A percentile compares a stretch with the other conserved stretches of the same genome.
These are phyloP conservation scores for Anthrax anthrax DNA, from an alignment of 2,888 invertebrate genomes.

Conservation along the genomic window DNA sequence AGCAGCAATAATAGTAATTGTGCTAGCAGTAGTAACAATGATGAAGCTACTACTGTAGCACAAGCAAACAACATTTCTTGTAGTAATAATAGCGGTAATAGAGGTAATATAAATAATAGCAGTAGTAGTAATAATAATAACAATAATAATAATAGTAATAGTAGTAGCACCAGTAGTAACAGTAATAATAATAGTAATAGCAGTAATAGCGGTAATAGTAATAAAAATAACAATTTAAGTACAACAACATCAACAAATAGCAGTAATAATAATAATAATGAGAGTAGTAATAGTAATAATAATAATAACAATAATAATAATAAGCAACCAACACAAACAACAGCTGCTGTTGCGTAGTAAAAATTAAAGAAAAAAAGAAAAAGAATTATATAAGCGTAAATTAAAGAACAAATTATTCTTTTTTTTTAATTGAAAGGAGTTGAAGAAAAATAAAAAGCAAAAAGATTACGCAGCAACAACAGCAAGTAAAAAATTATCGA, in stretches of 20 bases:
- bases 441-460: neutral
- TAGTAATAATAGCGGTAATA: neutral
- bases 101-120: neutral
- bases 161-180: neutral
- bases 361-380: conserved; percentile 18
- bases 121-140: neutral
- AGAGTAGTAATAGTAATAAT: too few relatives aligned
- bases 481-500: too few relatives aligned
- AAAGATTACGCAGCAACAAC: neutral
- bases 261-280: conserved; percentile 12
- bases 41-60: neutral
- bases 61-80: neutral
- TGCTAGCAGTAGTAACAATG: neutral
- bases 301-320: conserved; percentile 13
- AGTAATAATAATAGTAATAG: neutral
- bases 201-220: neutral
- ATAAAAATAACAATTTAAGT: neutral
- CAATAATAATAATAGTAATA: neutral
- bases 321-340: conserved; percentile 24
- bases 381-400: too few relatives aligned
- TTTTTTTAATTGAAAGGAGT: too few relatives aligned
- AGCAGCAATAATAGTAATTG: conserved; percentile 2
- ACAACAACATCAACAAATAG: conserved; percentile 14
- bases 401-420: too few relatives aligned
- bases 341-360: conserved; percentile 35